Conservation (phyloP, 2,888 invertebrate genomes). For the Pandemis corylana region DNA sequence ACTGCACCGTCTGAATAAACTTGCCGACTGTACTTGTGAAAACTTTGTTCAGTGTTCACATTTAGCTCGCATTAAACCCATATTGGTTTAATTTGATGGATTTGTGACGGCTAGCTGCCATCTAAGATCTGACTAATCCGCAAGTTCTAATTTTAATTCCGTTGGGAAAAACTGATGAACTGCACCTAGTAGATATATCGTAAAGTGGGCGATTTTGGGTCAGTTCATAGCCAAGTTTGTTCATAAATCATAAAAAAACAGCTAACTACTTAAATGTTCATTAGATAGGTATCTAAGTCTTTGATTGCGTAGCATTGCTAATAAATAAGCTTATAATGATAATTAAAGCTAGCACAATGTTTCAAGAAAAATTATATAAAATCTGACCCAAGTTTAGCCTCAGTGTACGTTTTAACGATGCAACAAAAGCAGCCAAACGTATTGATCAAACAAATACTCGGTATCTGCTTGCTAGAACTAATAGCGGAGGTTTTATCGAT, state of each 20-base stretch:
- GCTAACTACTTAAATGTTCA: no score
- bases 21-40: constrained; percentile 59
- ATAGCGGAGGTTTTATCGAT: neutral
- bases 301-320: no score
- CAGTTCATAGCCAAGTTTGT: no score
- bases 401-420: constrained; percentile 30
- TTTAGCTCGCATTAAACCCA: constrained; percentile 46
- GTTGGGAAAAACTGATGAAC: no score
- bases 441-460: constrained; percentile 47
- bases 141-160: no score
- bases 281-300: no score
- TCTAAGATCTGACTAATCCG: neutral
- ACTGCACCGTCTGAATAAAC: constrained; percentile 72
- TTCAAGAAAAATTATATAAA: neutral
- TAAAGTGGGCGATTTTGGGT: no score
- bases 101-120: neutral
- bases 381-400: neutral
- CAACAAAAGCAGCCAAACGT: constrained; percentile 38
- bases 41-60: constrained; percentile 57
- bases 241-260: no score
- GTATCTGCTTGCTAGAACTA: neutral
- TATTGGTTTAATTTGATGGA: constrained; percentile 23
- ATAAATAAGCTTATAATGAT: no score
- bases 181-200: no score
- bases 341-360: no score